Conservation (phyloP, 2,113 vertebrate species). For the Nothobranchius kuhntae region DNA sequence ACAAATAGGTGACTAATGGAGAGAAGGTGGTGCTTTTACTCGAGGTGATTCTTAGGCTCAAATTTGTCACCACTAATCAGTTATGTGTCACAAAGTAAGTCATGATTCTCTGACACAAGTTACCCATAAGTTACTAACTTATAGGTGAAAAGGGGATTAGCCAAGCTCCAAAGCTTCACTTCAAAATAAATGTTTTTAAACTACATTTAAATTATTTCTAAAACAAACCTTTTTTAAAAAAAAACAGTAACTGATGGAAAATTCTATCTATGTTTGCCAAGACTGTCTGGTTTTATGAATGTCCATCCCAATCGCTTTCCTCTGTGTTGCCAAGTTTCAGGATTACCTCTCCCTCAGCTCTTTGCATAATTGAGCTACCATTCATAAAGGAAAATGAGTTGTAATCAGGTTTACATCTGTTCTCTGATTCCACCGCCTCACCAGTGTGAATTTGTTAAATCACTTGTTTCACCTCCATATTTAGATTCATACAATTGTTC, state of each 20-base stretch:
- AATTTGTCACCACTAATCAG: neutral
- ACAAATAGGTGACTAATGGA: slow-evolving; percentile 33
- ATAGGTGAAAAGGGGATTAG: neutral
- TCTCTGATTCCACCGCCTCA: slow-evolving; percentile 43
- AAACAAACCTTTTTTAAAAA: slow-evolving; percentile 18
- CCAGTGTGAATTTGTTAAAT: slow-evolving; percentile 60
- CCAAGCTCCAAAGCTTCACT: too few relatives aligned
- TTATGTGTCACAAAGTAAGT: slow-evolving; percentile 16
- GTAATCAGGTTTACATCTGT: slow-evolving; percentile 72
- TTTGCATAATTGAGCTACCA: slow-evolving; percentile 24
- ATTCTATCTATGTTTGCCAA: slow-evolving; percentile 12
- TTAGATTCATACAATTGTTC: slow-evolving; percentile 58
- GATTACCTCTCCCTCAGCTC: slow-evolving; percentile 8
- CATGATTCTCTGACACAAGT: slow-evolving; percentile 39
- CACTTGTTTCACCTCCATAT: slow-evolving; percentile 62
- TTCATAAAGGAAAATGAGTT: slow-evolving; percentile 39
- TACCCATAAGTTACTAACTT: slow-evolving; percentile 2
- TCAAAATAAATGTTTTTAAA: neutral
- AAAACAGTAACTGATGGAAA: slow-evolving; percentile 7
- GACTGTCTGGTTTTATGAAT: slow-evolving; percentile 18
- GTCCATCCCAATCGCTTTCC: slow-evolving; percentile 12
- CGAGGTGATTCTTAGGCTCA: neutral
- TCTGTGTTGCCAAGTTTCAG: slow-evolving; percentile 28
- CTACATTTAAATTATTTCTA: slow-evolving; percentile 27
- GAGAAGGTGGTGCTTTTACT: slow-evolving; percentile 19